Conservation (phyloP, 2,113 vertebrate species). For the Pteronura brasiliensis region DNA sequence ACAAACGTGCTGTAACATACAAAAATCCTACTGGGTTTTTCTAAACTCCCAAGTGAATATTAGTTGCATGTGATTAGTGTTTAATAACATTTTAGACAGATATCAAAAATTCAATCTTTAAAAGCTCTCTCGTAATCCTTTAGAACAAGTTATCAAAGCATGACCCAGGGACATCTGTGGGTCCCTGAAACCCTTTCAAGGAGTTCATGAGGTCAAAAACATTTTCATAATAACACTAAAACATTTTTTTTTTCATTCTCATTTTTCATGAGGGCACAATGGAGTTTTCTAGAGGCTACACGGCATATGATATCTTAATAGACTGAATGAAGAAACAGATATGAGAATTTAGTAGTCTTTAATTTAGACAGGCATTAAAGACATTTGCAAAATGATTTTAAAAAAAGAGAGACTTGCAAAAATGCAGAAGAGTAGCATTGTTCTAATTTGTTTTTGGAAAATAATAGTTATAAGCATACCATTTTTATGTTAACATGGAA, state of each 20-base stretch:
- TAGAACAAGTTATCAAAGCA: conserved; percentile 6
- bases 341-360: neutral
- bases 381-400: neutral
- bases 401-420: neutral
- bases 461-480: neutral
- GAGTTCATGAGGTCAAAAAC: neutral
- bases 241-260: neutral
- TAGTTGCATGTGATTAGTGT: neutral
- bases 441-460: neutral
- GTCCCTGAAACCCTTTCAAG: neutral
- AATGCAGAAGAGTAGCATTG: neutral
- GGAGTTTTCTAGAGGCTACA: neutral
- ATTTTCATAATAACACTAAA: conserved; percentile 22
- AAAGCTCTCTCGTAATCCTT: neutral
- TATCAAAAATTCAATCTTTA: neutral
- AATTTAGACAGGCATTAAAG: neutral
- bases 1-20: neutral
- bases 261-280: neutral
- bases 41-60: conserved; percentile 29
- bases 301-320: neutral
- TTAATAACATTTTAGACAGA: neutral
- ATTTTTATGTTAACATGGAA: neutral
- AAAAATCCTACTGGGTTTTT: conserved; percentile 1
- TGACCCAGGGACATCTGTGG: neutral
- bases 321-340: neutral